Evolutionary conservation across 1,140 invertebrate genomes (phyloP), one percentile per base, ranked within the genome.

Genomic region (Ceratoteleas bidentatus): DNA sequence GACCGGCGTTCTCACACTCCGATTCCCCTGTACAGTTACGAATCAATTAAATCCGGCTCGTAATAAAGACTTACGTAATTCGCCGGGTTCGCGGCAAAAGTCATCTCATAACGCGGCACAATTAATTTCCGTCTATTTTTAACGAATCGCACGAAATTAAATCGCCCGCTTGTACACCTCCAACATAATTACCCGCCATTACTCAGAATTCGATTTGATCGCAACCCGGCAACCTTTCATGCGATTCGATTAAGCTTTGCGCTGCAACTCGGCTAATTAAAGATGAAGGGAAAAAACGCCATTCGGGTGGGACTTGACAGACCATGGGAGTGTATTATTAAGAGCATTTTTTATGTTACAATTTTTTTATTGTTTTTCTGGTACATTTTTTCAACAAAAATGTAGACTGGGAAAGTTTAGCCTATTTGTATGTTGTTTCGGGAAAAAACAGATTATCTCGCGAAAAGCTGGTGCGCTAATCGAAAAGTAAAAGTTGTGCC

Each of bases 71-170:
- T 43, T 43, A 43, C n/a, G 40, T 1, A 43, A 43, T 43, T n/a
- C 9, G n/a, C 8, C n/a, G 40, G 9, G 8, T 43, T 43, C 40
- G 8, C 24, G 24, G 40, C 40, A 43, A 43, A 43, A 43, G 40
- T 43, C 40, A 43, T 43, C 40, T 43, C 40, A 6, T 43, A 43
- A 43, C n/a, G 8, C 40, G n/a, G 40, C 40, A n/a, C 40, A 43
- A 43, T 43, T 43, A 43, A 43, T 43, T 43, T 43, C 40, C n/a
- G 40, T n/a, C 40, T 10, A 43, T 43, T 43, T 43, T 43, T n/a
- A 43, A 43, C n/a, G n/a, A 43, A 43, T 10, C n/a, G n/a, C n/a
- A 6, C n/a, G 8, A 43, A 43, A 43, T 43, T 43, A 43, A 43
- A 43, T 43, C n/a, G 40, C 40, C n/a, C n/a, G 32, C 53, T 56